phyloP scores from a whole-genome alignment of 2,888 invertebrate genomes.

The Euzophera pinguis region DNA sequence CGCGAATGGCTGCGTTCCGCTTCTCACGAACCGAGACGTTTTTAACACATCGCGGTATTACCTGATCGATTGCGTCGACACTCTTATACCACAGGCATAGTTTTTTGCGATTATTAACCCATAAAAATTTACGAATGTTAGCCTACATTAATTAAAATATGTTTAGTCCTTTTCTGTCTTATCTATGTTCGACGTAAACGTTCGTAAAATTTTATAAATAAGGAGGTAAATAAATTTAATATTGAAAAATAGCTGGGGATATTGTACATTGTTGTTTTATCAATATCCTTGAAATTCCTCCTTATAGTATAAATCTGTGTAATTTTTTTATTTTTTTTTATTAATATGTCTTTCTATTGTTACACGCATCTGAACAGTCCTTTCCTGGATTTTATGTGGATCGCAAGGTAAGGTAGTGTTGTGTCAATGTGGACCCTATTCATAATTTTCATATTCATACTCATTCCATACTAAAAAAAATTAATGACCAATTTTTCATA shows the following conservation, averaged over 20 bases:
- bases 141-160: too few species aligned
- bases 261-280: too few species aligned
- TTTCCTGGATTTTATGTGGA: constrained; percentile 76
- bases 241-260: too few species aligned
- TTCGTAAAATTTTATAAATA: too few species aligned
- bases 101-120: too few species aligned
- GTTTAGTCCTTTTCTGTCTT: too few species aligned
- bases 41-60: constrained; percentile 33
- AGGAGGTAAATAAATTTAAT: too few species aligned
- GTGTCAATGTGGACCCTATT: constrained; percentile 18
- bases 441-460: background rate
- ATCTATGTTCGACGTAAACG: too few species aligned
- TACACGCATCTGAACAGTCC: constrained; percentile 69
- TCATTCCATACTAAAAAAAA: background rate
- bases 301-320: background rate
- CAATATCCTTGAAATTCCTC: too few species aligned
- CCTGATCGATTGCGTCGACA: constrained; percentile 28
- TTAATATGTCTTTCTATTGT: constrained; percentile 43
- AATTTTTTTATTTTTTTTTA: background rate
- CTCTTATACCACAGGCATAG: constrained; percentile 12
- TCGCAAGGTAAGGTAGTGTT: constrained; percentile 60
- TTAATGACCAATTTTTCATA: background rate
- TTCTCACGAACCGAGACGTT: constrained; percentile 50
- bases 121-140: too few species aligned
- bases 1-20: constrained; percentile 50